Evolutionary conservation across 1,140 invertebrate genomes (phyloP), one percentile per base, ranked within the genome.

Genomic region (Dendrolimus kikuchii): DNA sequence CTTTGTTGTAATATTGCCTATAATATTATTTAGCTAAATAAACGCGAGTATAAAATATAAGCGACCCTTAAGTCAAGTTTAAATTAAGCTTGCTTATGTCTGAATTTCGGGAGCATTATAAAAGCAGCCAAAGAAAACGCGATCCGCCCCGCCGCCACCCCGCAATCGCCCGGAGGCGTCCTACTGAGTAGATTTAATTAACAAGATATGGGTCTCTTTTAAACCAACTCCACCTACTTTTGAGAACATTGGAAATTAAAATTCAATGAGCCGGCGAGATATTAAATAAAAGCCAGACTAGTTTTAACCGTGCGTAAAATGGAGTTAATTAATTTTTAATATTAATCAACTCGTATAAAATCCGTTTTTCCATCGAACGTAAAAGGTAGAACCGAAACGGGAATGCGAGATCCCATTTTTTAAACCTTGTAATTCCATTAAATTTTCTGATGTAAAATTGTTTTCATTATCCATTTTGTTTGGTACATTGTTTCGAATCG

Each of bases 121-220:
- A 77, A 77, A 63, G 71, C 68, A 70, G 62, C 62, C 61, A 60
- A 62, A 62, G 63, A 69, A 73, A 69, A 70, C 56, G 63, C 62
- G 58, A 68, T 62, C 61, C 63, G 54, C 66, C 59, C 23, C 23
- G 23, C 23, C 23, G 23, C 3, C 23, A 23, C 23, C 23, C 23
- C 23, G 23, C 23, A 23, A 23, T 23, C 66, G 70, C 74, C 68
- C 64, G 62, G 63, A 73, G 74, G 69, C 74, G 67, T 74, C 79
- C 79, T 63, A 74, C 78, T 71, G 80, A 75, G 68, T 59, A 77
- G 81, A 85, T 83, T 86, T 86, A 86, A 86, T 85, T 85, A 85
- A 85, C 78, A 79, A 83, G 81, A 85, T 83, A 85, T 82, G 80
- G 66, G 70, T 73, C 73, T 79, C 74, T 75, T 81, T 81, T 79